phyloP scores from a whole-genome alignment of 2,797 vertebrate species.

The Fistularia tabacaria region DNA sequence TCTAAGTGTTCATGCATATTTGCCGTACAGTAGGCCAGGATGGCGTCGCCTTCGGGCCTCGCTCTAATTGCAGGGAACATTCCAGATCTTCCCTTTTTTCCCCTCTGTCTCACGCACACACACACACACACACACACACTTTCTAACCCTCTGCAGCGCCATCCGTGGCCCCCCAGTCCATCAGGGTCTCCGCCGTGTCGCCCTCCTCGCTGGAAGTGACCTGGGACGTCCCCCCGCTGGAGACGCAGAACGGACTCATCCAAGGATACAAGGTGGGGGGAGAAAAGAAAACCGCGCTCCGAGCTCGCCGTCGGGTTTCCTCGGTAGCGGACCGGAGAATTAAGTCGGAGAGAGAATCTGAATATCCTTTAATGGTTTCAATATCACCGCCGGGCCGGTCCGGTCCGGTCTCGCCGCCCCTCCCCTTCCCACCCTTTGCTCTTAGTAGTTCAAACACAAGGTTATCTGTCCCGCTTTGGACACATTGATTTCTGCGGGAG shows the following conservation, averaged over 20 bases:
- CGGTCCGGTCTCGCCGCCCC: constrained; percentile 18
- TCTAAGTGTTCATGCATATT: constrained; percentile 55
- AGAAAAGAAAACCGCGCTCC: too few species aligned
- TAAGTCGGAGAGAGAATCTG: constrained; percentile 50
- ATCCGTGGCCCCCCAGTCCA: constrained; percentile 86
- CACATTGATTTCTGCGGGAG: constrained; percentile 60
- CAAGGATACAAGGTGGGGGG: constrained; percentile 91
- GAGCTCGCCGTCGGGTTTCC: constrained; percentile 42
- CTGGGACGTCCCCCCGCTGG: constrained; percentile 88
- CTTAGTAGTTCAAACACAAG: constrained; percentile 69
- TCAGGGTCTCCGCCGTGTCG: constrained; percentile 80
- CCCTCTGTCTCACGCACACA: too few species aligned
- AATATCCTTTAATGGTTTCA: constrained; percentile 63
- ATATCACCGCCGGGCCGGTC: constrained; percentile 37
- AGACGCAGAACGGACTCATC: constrained; percentile 94
- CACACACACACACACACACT: too few species aligned
- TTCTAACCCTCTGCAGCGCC: constrained; percentile 75
- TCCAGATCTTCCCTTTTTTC: constrained; percentile 5
- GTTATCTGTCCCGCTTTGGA: constrained; percentile 69
- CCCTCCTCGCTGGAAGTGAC: constrained; percentile 88
- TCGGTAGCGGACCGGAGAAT: constrained; percentile 21
- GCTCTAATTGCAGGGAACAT: constrained; percentile 50
- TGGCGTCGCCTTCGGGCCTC: constrained; percentile 54
- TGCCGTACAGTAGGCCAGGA: constrained; percentile 49
- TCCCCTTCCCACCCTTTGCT: constrained; percentile 32